Evolutionary conservation across 2,888 invertebrate genomes (phyloP).

Genomic region (Pterostichus madidus): DNA sequence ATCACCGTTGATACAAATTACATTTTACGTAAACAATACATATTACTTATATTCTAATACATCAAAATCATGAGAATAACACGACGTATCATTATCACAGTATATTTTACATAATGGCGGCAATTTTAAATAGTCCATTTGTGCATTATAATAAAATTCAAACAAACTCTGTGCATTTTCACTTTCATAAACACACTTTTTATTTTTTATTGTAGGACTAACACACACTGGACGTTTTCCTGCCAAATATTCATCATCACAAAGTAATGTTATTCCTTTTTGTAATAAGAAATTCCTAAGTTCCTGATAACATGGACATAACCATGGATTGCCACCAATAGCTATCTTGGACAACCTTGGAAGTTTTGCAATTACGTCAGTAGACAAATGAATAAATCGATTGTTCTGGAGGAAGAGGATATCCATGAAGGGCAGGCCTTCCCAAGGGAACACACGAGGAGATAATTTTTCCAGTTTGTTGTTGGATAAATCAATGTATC

Average conservation of each 20-base stretch:
- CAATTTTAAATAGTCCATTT: constrained; percentile 21
- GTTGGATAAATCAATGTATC: constrained; percentile 44
- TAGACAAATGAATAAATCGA: constrained; percentile 38
- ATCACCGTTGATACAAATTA: too few species aligned
- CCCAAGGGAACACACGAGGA: background rate
- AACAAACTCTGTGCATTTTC: constrained; percentile 19
- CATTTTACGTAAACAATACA: background rate
- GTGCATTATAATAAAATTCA: constrained; percentile 17
- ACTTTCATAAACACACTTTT: constrained; percentile 6
- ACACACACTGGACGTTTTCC: constrained; percentile 45
- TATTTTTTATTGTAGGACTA: background rate
- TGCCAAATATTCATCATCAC: constrained; percentile 52
- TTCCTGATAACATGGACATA: constrained; percentile 33
- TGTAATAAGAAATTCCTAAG: background rate
- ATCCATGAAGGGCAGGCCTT: constrained; percentile 9
- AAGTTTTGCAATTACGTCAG: constrained; percentile 16
- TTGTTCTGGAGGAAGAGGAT: constrained; percentile 38
- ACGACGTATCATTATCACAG: constrained; percentile 28
- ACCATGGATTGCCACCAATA: constrained; percentile 59
- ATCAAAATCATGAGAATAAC: constrained; percentile 57
- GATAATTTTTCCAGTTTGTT: constrained; percentile 28
- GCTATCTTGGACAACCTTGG: constrained; percentile 35
- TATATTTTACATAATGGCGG: constrained; percentile 52
- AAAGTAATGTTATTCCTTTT: constrained; percentile 10
- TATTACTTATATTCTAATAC: constrained; percentile 30